Percentiles rank a stretch among this genome's conserved stretches.
Conservation (phyloP, 2,113 vertebrate species). For the Otolemur garnettii region DNA sequence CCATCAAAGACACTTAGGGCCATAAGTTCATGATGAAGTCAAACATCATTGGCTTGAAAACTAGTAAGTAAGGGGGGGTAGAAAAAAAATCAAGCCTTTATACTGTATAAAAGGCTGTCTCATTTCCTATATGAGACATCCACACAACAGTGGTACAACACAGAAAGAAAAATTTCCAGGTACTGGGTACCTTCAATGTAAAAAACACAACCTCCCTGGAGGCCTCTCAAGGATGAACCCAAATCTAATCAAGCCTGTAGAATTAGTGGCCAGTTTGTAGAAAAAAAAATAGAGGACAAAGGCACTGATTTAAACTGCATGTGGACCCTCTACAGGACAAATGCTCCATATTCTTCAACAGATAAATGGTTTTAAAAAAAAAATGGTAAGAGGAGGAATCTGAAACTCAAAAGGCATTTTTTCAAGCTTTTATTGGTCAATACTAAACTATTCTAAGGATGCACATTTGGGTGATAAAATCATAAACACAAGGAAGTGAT, state of each 20-base stretch:
- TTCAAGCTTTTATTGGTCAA: neutral
- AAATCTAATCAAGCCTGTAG: neutral
- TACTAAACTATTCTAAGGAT: neutral
- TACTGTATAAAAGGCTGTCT: no score
- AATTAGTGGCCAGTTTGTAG: neutral
- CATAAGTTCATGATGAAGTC: neutral
- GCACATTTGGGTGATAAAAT: neutral
- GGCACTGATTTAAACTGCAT: neutral
- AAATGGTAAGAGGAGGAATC: neutral
- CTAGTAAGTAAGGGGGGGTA: neutral
- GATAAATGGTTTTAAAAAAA: neutral
- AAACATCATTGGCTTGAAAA: neutral
- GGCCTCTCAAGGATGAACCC: neutral
- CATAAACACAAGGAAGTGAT: neutral
- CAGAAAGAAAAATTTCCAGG: neutral
- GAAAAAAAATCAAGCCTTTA: neutral
- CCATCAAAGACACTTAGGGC: neutral
- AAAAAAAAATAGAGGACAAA: neutral
- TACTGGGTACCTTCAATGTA: neutral
- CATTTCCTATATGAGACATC: neutral
- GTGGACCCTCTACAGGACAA: neutral
- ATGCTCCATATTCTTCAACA: neutral
- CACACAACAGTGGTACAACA: neutral
- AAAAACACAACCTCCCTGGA: neutral
- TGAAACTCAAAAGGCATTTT: neutral